Conservation (phyloP, 2,888 invertebrate species). For the Congeria kusceri region DNA sequence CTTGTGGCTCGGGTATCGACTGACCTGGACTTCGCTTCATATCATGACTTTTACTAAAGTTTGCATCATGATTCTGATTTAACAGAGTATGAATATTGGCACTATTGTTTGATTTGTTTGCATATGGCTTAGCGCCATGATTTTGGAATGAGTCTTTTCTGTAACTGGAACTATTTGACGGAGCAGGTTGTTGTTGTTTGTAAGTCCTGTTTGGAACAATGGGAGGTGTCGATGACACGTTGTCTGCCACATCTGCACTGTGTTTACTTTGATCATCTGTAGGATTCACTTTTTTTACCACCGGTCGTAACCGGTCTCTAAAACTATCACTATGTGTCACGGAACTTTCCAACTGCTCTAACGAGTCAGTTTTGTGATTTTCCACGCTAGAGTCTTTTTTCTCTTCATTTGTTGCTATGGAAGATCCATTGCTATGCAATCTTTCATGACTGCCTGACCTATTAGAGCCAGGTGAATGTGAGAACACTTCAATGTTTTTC, state of each 20-base stretch:
- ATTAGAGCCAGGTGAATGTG: conserved; percentile 52
- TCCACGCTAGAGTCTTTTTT: conserved; percentile 11
- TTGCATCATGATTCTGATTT: conserved; percentile 35
- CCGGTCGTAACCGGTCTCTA: conserved; percentile 55
- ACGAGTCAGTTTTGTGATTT: conserved; percentile 33
- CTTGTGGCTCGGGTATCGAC: conserved; percentile 52
- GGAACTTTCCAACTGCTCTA: conserved; percentile 58
- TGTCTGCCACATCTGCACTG: conserved; percentile 27
- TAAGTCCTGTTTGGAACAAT: conserved; percentile 55
- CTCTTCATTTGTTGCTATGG: background rate
- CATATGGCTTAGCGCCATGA: conserved; percentile 52
- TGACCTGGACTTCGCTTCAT: conserved; percentile 45
- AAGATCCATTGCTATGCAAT: background rate
- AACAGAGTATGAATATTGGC: conserved; percentile 50
- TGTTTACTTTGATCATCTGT: conserved; percentile 6
- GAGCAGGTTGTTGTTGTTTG: conserved; percentile 25
- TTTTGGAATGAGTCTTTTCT: conserved; percentile 51
- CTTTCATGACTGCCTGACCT: conserved; percentile 22
- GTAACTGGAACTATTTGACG: conserved; percentile 17
- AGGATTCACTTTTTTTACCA: conserved; percentile 39
- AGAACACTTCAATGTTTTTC: conserved; percentile 59
- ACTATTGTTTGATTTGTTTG: conserved; percentile 40
- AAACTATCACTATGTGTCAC: conserved; percentile 56
- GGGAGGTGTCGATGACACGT: conserved; percentile 43
- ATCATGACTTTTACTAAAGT: conserved; percentile 33